Conservation (phyloP, 2,113 vertebrate genomes). For the Alethe castanea region DNA sequence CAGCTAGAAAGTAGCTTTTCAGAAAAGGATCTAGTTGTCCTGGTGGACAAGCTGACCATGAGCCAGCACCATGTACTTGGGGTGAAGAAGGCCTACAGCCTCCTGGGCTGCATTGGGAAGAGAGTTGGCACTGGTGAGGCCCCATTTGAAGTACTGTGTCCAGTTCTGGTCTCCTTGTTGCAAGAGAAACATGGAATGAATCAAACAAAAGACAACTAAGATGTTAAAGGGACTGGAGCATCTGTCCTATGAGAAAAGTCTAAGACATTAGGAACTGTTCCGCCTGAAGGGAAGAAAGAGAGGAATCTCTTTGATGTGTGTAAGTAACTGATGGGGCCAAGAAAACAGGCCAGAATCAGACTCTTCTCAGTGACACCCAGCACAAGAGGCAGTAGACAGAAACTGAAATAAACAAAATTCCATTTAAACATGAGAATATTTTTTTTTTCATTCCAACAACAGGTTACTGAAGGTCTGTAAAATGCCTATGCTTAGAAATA, state of each 20-base stretch:
- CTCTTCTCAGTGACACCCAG: not conserved
- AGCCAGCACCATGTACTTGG: rapidly evolving
- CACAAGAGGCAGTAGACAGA: not conserved
- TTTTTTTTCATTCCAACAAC: not conserved
- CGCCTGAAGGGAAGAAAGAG: not conserved
- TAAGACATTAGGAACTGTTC: not conserved
- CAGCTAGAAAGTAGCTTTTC: not conserved
- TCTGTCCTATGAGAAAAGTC: not conserved
- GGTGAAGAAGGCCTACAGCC: not conserved
- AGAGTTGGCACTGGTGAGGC: not conserved
- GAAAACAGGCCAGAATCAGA: not conserved
- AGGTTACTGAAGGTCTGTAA: not conserved
- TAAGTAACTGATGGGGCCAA: not conserved
- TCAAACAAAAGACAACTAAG: not conserved
- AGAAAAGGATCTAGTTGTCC: not conserved
- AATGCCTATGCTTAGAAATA: not conserved
- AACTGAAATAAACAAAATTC: not conserved
- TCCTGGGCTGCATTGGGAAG: not conserved
- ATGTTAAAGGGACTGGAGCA: not conserved
- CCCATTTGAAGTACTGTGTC: not conserved
- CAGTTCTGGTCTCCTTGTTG: not conserved
- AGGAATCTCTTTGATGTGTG: not conserved
- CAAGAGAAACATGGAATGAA: not conserved
- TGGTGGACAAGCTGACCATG: not conserved
- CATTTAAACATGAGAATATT: not conserved